Base-by-base conservation (phyloP, 2,113 vertebrate species). In the Zootoca vivipara region DNA sequence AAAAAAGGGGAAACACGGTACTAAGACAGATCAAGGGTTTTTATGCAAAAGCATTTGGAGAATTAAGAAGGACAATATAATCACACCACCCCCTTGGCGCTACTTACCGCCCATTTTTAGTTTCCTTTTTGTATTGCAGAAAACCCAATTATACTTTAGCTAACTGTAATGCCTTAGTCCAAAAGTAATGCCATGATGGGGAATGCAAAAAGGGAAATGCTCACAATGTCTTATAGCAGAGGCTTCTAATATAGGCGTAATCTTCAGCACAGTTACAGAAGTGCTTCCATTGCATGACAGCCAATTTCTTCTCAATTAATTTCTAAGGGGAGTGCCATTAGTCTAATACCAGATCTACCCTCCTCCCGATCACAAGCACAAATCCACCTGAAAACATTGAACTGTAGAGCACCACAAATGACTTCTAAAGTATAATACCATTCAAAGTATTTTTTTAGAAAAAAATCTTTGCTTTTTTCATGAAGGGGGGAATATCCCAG, bases 171-270 rank as follows among this genome's bases (percentile, higher is more conserved):
- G 86, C 58, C 78, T 93, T 79, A 74, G 87, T 80, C 90, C 90
- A 74, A 84, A 80, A 74, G 42, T 85, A 33, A 93, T 89, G 88
- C 81, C 94, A 88, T 86, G 91, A 92, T 20, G 86, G 83, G 89
- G 83, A 89, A 62, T 35, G 84, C 40, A 52, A 82, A 70, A 85
- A 92, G 82, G 82, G 16, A 82, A 65, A 90, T 2, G 1, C 86
- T 85, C 89, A 89, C 74, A 67, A 18, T 62, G 64, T 69, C 26
- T 84, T 87, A 64, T 65, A 94, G 92, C 92, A 94, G 93, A 83
- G 93, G 93, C 87, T 94, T 80, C 87, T 82, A 92, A 90, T 85
- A 33, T 82, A 83, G 52, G 77, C 82, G 93, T 82, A 40, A 78
- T 72, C 65, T 42, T 87, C 80, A 89, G 56, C 7, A 70, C 1